Percentiles rank a stretch among this genome's conserved stretches.
Evolutionary conservation across 2,113 vertebrate genomes (phyloP).

Genomic region (Colossoma macropomum): DNA sequence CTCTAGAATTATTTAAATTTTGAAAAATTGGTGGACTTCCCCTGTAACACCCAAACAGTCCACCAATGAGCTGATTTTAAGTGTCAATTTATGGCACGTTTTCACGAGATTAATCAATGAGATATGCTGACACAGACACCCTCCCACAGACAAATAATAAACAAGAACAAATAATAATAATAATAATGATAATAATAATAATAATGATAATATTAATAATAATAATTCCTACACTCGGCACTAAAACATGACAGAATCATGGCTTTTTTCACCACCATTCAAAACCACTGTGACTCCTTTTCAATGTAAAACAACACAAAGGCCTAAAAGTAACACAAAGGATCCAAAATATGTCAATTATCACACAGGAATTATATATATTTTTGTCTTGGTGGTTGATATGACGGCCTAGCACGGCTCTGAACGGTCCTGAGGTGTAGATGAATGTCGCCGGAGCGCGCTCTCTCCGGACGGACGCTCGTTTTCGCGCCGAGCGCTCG

Average conservation of each 20-base stretch:
- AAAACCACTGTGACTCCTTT: not conserved
- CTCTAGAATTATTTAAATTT: no score
- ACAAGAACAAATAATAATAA: constrained; percentile 4
- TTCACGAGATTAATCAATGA: constrained; percentile 18
- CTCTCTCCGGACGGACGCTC: not conserved
- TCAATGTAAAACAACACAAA: constrained; percentile 28
- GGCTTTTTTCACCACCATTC: constrained; percentile 40
- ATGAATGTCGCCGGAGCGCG: not conserved
- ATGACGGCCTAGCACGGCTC: not conserved
- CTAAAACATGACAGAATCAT: constrained; percentile 46
- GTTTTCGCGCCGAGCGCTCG: no score
- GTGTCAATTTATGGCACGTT: no score
- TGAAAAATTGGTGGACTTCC: no score
- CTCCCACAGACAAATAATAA: not conserved
- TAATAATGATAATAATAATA: constrained; percentile 21
- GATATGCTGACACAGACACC: not conserved
- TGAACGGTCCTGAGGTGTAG: constrained; percentile 2
- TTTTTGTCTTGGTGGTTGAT: not conserved
- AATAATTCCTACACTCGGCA: not conserved
- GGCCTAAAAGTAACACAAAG: constrained; percentile 46
- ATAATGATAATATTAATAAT: constrained; percentile 13
- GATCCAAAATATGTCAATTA: constrained; percentile 21
- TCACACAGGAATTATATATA: constrained; percentile 18
- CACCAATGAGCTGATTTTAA: no score
- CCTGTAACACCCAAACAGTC: no score